Conservation (phyloP, 2,888 invertebrate species). For the Danaus chrysippus region DNA sequence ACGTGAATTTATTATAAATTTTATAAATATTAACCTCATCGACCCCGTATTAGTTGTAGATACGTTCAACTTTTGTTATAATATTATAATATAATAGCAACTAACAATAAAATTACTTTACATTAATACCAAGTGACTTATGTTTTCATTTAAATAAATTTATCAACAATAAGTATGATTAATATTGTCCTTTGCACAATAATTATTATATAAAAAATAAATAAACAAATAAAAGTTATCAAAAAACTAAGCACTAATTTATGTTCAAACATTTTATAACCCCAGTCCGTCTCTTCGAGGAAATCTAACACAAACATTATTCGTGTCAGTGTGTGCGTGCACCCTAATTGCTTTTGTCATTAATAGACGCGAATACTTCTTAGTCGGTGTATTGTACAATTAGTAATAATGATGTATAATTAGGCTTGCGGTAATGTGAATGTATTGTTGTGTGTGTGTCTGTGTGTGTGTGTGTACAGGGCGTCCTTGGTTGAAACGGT, state of each 20-base stretch:
- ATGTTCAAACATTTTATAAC: constrained; percentile 20
- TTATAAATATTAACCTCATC: constrained; percentile 1
- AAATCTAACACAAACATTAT: constrained; percentile 29
- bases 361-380: constrained; percentile 78
- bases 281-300: constrained; percentile 25
- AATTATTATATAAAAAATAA: neutral
- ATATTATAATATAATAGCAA: neutral
- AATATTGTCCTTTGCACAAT: neutral
- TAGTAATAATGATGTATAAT: constrained; percentile 77
- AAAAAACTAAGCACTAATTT: constrained; percentile 12
- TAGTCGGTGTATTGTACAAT: constrained; percentile 73
- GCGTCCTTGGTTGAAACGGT: constrained; percentile 2
- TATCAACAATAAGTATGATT: neutral
- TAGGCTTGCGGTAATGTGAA: constrained; percentile 51
- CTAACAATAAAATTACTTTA: neutral
- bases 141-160: no score
- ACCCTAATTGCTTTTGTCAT: constrained; percentile 78
- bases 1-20: neutral
- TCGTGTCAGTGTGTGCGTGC: constrained; percentile 52
- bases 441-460: constrained; percentile 43
- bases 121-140: no score
- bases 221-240: neutral
- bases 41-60: neutral
- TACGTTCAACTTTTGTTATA: neutral
- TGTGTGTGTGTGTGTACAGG: constrained; percentile 33